Base-by-base conservation (phyloP, 2,888 invertebrate species). In the Amphipoea lucens region DNA sequence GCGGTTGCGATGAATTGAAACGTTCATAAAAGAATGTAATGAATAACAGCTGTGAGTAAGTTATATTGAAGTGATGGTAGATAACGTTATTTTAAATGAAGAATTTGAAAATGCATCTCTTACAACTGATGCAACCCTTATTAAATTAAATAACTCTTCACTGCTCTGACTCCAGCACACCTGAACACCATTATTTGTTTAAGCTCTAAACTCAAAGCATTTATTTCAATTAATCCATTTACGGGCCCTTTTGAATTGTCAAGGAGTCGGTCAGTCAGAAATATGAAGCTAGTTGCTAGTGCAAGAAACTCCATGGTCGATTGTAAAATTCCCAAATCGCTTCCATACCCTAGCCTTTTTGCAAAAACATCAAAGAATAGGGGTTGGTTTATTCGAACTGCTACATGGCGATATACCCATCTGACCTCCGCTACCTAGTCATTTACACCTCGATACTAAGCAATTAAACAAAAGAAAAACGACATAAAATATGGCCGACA, bases 391-490 rank as follows among this genome's bases (percentile, higher is more conserved):
- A 62, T n/a, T 17, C 45, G 20, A 76, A 48, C 17, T 57, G 48
- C 20, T 3, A 62, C 60, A 48, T 60, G 23, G 7, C 36, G 1
- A n/a, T 3, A 48, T 17, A 20, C 17, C 17, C 1, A 20, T 12
- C 20, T 11, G 4, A 40, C 5, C 23, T 65, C 20, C 9, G 20
- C 4, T 17, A 12, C 5, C 12, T 36, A 62, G 36, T 63, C 36
- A 29, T 51, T 23, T 54, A 65, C 6, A 75, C 48, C n/a, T 60
- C 6, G 7, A 68, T 60, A 11, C 48, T 48, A 42, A 48, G 48
- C 23, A 68, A 74, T 54, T 51, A 62, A 86, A 83, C 79, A 79
- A 86, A 74, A 73, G 65, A 57, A 75, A 79, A 78, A 67, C 51
- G 14, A 57, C 51, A 79, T 70, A 78, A 74, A 79, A 79, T 69